Percentiles rank a stretch among this genome's conserved stretches.
Evolutionary conservation across 2,113 vertebrate genomes (phyloP).

Genomic region (Oreocharis arfaki): DNA sequence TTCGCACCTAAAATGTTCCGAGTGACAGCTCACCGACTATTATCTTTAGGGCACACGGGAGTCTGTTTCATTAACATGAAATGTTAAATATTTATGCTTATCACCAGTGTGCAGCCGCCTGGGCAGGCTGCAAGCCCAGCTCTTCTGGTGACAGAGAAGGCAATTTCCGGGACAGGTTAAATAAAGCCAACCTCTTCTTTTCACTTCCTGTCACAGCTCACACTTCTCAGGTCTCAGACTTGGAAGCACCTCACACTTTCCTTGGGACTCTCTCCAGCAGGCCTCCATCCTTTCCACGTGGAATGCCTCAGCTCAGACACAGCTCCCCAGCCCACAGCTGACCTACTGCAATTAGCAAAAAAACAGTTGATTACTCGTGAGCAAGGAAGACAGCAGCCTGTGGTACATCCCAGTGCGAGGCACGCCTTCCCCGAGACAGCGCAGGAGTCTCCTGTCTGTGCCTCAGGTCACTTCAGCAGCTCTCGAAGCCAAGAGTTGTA

Average conservation of each 20-base stretch:
- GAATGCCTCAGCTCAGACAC: neutral
- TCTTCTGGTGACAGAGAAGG: neutral
- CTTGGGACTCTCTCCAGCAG: neutral
- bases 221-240: neutral
- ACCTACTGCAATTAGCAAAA: neutral
- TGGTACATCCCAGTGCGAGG: neutral
- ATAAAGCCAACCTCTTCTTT: neutral
- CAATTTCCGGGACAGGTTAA: neutral
- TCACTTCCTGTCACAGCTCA: neutral
- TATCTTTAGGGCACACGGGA: neutral
- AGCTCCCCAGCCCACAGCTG: neutral
- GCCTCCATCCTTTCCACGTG: neutral
- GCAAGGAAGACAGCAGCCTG: neutral
- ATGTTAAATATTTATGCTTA: slow-evolving; percentile 21
- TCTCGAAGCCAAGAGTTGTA: neutral
- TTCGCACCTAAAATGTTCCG: neutral
- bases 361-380: neutral
- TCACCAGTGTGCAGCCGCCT: neutral
- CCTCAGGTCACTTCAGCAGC: neutral
- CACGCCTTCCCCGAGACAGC: neutral
- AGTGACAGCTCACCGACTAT: neutral
- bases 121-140: neutral
- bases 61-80: neutral
- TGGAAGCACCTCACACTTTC: neutral
- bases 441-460: neutral